Percentiles rank a stretch among this genome's conserved stretches.
Evolutionary conservation across 2,113 vertebrate species (phyloP).

Genomic region (Chunga burmeisteri): DNA sequence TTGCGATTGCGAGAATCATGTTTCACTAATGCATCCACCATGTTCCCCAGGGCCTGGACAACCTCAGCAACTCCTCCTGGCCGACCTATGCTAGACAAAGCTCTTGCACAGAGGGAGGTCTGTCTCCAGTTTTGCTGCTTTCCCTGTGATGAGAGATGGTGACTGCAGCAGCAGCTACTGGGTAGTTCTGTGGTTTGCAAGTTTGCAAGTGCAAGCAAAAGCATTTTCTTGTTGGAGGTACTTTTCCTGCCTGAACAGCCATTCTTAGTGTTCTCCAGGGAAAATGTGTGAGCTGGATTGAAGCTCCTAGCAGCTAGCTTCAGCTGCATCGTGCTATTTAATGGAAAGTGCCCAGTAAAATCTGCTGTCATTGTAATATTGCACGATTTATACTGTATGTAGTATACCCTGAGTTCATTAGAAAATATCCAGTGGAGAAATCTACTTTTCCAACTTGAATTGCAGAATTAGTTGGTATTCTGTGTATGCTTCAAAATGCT

Average conservation of each 20-base stretch:
- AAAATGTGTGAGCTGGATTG: neutral
- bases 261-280: neutral
- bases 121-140: neutral
- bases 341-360: neutral
- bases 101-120: neutral
- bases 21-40: neutral
- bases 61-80: neutral
- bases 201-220: neutral
- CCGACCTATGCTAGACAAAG: neutral
- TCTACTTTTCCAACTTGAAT: neutral
- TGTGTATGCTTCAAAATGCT: neutral
- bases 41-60: neutral
- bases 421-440: neutral
- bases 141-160: neutral
- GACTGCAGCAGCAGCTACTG: neutral
- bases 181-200: neutral
- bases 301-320: neutral
- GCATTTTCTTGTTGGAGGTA: neutral
- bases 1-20: neutral
- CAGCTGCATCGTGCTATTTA: neutral
- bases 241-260: neutral
- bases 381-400: neutral
- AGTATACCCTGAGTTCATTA: neutral
- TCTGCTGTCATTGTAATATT: neutral
- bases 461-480: neutral